These are phyloP conservation scores for Drosophila carrolli DNA, from an alignment of 1,140 invertebrate genomes.

Conservation along the genomic window DNA sequence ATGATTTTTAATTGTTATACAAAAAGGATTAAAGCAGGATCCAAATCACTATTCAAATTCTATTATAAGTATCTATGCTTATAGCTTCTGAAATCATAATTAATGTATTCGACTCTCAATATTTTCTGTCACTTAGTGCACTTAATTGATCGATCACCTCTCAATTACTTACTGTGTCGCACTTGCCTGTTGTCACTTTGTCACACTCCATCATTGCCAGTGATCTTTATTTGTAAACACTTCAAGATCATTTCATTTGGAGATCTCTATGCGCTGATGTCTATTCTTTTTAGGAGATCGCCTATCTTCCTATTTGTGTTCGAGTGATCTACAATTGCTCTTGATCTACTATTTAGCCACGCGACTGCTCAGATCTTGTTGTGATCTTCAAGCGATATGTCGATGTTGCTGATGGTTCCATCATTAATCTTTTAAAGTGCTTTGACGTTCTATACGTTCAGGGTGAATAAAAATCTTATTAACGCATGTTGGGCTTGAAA, in stretches of 20 bases:
- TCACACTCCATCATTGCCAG: conserved; percentile 40
- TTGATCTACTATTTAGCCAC: conserved; percentile 33
- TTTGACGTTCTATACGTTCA: neutral
- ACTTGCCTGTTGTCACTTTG: conserved; percentile 37
- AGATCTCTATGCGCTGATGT: conserved; percentile 16
- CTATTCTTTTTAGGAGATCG: conserved; percentile 27
- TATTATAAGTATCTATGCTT: too few relatives aligned
- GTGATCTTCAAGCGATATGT: conserved; percentile 19
- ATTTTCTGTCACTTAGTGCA: neutral
- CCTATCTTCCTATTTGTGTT: conserved; percentile 30
- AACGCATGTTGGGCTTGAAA: too few relatives aligned
- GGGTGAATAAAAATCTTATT: neutral
- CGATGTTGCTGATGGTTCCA: conserved; percentile 1
- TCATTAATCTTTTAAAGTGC: conserved; percentile 9
- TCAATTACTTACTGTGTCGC: conserved; percentile 21
- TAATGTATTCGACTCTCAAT: neutral
- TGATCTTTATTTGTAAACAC: conserved; percentile 37
- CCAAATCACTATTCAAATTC: neutral
- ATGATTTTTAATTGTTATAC: too few relatives aligned
- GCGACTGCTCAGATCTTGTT: conserved; percentile 27
- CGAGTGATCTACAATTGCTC: conserved; percentile 34
- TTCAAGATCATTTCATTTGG: conserved; percentile 37
- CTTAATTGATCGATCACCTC: conserved; percentile 20
- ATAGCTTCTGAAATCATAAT: too few relatives aligned
- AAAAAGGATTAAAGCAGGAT: too few relatives aligned